Evolutionary conservation across 2,888 invertebrate species (phyloP), one percentile per base, ranked within the genome.

Genomic region (Cistogaster globosa): DNA sequence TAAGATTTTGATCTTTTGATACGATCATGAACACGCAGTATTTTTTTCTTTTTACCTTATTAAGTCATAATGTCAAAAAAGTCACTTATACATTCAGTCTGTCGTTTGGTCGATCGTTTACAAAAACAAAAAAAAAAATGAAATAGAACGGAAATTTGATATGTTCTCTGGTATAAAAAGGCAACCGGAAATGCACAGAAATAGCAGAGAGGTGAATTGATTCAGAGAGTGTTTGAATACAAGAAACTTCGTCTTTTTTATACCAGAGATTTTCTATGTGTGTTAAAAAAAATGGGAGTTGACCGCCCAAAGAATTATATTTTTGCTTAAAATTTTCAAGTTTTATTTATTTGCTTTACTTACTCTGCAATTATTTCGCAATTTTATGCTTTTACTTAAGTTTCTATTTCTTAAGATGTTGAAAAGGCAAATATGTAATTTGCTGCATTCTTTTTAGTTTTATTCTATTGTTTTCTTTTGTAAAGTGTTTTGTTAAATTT

Each of bases 31-130:
- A 78, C 57, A 68, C 63, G 57, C 65, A 75, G 75, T 76, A 58
- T 42, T 58, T 32, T 32, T 2, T 32, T 32, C 6, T 32, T 32
- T 32, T 32, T 32, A 4, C 32, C 71, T 69, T 79, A 69, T 71
- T 75, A 82, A 85, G 85, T 85, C 85, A 85, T 79, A 85, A 85
- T 85, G 85, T 85, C 85, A 85, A 75, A 18, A 53, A 85, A 42
- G 42, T 42, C 42, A 42, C 42, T 42, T 12, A 42, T 12, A 42
- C 12, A 42, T 1, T 38, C 38, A 82, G 9, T 42, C 12, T 3
- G 42, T 57, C 20, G 58, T 60, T 53, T 26, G 7, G 62, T 65
- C 36, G 48, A 60, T 57, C 42, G 60, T 5, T 62, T 53, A 18
- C 36, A 42, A 45, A 55, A 55, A 36, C 14, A 18, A 60, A 75